Evolutionary conservation across 1,140 invertebrate species (phyloP).

Genomic region (Meteorus sp.): DNA sequence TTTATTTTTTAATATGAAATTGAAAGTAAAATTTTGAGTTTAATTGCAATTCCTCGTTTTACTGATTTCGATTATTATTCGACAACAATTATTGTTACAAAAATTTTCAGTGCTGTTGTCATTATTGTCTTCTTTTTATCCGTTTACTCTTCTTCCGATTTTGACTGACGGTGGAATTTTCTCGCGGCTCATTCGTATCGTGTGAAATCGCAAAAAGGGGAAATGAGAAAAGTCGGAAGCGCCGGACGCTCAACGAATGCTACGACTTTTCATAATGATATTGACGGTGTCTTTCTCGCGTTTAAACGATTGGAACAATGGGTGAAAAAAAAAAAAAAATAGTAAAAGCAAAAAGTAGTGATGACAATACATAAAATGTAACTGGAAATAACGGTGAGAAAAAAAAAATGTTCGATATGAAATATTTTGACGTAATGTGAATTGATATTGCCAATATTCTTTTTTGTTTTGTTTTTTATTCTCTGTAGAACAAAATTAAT

Average conservation of each 20-base stretch:
- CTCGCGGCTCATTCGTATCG: constrained; percentile 17
- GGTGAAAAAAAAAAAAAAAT: constrained; percentile 6
- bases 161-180: constrained; percentile 27
- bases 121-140: background rate
- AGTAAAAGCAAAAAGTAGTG: too few species aligned
- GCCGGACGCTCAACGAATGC: constrained; percentile 48
- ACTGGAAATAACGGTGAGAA: too few species aligned
- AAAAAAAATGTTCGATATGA: too few species aligned
- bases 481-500: too few species aligned
- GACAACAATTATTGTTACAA: background rate
- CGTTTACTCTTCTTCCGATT: constrained; percentile 9
- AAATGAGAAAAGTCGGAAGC: constrained; percentile 59
- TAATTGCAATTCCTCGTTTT: background rate
- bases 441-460: too few species aligned
- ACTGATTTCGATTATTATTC: background rate
- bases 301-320: constrained; percentile 15
- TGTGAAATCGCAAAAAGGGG: constrained; percentile 50
- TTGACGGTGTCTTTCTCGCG: constrained; percentile 45
- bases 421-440: too few species aligned
- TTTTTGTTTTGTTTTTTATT: too few species aligned
- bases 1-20: too few species aligned
- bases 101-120: background rate
- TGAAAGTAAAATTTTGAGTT: too few species aligned
- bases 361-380: too few species aligned
- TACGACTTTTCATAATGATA: constrained; percentile 56